A percentile compares a stretch with the other conserved stretches of the same genome.
These are phyloP conservation scores for Melanostigma gelatinosum DNA, from an alignment of 2,113 vertebrate genomes.

Conservation along the genomic window DNA sequence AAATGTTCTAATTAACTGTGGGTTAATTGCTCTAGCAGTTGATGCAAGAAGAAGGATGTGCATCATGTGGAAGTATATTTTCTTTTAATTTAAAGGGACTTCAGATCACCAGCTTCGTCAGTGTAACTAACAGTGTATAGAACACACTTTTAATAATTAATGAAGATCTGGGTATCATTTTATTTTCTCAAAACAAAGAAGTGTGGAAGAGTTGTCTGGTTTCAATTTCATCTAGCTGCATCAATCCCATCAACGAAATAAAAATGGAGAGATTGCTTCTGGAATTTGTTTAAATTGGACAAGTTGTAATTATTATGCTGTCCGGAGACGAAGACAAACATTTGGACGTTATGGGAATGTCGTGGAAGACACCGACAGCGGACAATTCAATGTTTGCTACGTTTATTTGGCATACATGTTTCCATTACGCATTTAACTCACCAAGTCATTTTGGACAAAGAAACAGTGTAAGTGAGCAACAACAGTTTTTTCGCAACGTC, in stretches of 20 bases:
- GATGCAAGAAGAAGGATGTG: slow-evolving; percentile 52
- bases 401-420: too few relatives aligned
- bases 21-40: slow-evolving; percentile 73
- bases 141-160: background rate
- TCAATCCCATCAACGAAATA: background rate
- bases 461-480: too few relatives aligned
- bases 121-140: background rate
- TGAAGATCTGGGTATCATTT: background rate
- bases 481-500: too few relatives aligned
- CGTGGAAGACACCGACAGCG: too few relatives aligned
- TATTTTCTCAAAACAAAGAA: background rate
- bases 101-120: background rate
- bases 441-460: too few relatives aligned
- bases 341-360: too few relatives aligned
- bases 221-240: background rate
- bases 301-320: background rate
- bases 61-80: slow-evolving; percentile 44
- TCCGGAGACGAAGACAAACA: too few relatives aligned
- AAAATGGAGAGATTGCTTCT: background rate
- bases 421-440: too few relatives aligned
- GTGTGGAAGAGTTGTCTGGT: background rate
- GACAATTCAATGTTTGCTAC: background rate
- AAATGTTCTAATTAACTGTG: slow-evolving; percentile 78
- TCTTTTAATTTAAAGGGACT: slow-evolving; percentile 35
- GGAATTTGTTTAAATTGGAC: background rate